phyloP scores from a whole-genome alignment of 2,797 vertebrate species.

The Echiichthys vipera region DNA sequence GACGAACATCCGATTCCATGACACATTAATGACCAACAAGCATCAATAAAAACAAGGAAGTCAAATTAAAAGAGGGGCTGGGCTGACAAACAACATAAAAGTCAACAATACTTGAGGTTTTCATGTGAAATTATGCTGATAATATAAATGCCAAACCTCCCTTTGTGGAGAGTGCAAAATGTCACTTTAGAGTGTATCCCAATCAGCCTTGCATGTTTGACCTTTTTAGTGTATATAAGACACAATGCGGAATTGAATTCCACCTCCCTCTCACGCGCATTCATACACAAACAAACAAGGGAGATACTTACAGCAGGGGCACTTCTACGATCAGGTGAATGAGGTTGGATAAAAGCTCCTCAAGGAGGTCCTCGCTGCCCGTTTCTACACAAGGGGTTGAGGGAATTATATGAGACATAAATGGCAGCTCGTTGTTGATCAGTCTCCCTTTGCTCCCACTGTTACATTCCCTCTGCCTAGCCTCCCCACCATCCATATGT shows the following conservation, averaged over 20 bases:
- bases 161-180: slow-evolving; percentile 11
- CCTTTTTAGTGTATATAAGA: slow-evolving; percentile 24
- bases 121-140: neutral
- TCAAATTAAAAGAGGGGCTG: neutral
- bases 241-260: slow-evolving; percentile 23
- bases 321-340: slow-evolving; percentile 96
- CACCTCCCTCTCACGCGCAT: slow-evolving; percentile 2
- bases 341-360: slow-evolving; percentile 94
- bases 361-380: slow-evolving; percentile 91
- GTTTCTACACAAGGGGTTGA: slow-evolving; percentile 75
- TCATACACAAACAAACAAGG: neutral
- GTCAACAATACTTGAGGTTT: neutral
- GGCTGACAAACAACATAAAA: slow-evolving; percentile 15
- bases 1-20: slow-evolving; percentile 45
- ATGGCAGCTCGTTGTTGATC: slow-evolving; percentile 40
- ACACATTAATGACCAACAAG: slow-evolving; percentile 25
- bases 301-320: slow-evolving; percentile 92
- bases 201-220: slow-evolving; percentile 7
- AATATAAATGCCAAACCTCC: slow-evolving; percentile 9
- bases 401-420: slow-evolving; percentile 45
- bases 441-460: slow-evolving; percentile 21
- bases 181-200: slow-evolving; percentile 9
- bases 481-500: slow-evolving; percentile 16
- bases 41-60: slow-evolving; percentile 26
- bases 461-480: slow-evolving; percentile 5